phyloP scores from a whole-genome alignment of 2,113 vertebrate genomes.

The Lathamus discolor region DNA sequence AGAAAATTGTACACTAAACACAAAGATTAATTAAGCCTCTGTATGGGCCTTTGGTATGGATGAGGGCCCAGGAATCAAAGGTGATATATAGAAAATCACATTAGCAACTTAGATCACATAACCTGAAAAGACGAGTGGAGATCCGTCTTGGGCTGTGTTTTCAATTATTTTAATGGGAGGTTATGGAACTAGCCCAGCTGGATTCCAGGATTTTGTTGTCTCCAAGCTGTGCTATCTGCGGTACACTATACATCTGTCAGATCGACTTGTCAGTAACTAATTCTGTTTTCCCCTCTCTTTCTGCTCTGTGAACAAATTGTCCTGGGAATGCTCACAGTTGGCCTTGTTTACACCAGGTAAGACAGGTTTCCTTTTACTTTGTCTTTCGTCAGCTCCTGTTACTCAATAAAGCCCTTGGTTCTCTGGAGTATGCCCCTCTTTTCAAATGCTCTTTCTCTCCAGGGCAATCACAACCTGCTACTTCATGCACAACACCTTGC shows the following conservation, averaged over 20 bases:
- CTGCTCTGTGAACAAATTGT: slow-evolving; percentile 45
- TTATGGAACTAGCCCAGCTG: slow-evolving; percentile 24
- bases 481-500: neutral
- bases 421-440: slow-evolving; percentile 48
- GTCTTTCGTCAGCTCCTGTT: slow-evolving; percentile 79
- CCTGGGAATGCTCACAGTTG: slow-evolving; percentile 81
- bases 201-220: slow-evolving; percentile 33
- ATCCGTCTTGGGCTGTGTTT: neutral
- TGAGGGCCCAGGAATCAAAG: neutral
- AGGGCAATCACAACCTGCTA: neutral
- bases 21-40: neutral
- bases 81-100: neutral
- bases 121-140: neutral
- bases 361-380: slow-evolving; percentile 70
- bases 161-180: neutral
- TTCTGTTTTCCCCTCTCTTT: slow-evolving; percentile 1
- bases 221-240: neutral
- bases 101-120: neutral
- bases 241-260: neutral
- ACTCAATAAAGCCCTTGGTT: slow-evolving; percentile 45
- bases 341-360: slow-evolving; percentile 98
- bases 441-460: neutral
- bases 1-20: neutral
- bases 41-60: neutral
- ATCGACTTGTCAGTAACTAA: neutral